Base-by-base conservation (phyloP, 2,797 vertebrate genomes). In the Spheniscus humboldti region DNA sequence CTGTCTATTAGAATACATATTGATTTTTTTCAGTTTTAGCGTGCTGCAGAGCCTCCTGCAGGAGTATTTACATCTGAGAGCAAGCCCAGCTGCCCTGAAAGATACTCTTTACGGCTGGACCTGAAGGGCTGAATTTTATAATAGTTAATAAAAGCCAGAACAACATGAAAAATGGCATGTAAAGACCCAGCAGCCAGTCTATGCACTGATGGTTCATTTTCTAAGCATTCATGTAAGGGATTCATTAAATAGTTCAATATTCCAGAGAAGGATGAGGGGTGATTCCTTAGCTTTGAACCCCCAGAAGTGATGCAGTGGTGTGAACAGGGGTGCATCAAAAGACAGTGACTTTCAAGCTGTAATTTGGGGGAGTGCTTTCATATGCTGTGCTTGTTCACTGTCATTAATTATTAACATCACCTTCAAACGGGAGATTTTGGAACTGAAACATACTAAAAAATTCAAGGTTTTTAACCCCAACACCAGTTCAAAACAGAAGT, bases 351-450 rank as follows among this genome's bases (percentile, higher is more conserved):
- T 92, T 78, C 86, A 48, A 64, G 35, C 45, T 71, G 45, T 43
- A 52, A 66, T 57, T 59, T 69, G 30, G 28, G 55, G 35, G 45
- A 69, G 16, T 30, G 60, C 39, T 92, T 92, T 63, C 79, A 79
- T 43, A 53, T 39, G 18, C 53, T 59, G 17, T 62, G 16, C 73
- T 86, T 86, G 72, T 41, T 90, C 45, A 27, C 24, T 68, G 18
- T 30, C 68, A 88, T 92, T 79, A 92, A 91, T 96, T 88, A 94
- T 95, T 96, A 96, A 95, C n/a, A 22, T 57, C 69, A 52, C 31
- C 53, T 86, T 93, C 50, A 88, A 71, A 89, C 0, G 0, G 39
- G 45, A 94, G 59, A 82, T 57, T 80, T 87, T 92, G 66, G 41
- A 95, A 82, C 16, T 6, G 13, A 89, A 87, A 35, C 25, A 37